Conservation (phyloP, 2,888 invertebrate species). For the Harpalus rubripes region DNA sequence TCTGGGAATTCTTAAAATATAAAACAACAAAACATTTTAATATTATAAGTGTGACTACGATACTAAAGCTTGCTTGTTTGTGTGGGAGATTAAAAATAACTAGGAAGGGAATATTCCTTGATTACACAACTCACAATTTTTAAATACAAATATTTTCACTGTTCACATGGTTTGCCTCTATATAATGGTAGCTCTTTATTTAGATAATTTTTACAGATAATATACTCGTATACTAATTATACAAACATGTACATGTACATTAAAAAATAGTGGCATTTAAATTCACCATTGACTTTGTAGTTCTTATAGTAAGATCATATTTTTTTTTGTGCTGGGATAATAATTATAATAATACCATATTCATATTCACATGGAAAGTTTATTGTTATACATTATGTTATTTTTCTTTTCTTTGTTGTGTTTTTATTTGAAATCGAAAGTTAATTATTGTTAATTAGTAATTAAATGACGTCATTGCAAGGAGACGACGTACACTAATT, state of each 20-base stretch:
- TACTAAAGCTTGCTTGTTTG: neutral
- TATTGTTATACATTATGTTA: neutral
- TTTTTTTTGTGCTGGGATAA: too few relatives aligned
- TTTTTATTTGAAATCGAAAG: neutral
- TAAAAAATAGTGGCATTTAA: too few relatives aligned
- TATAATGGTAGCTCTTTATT: too few relatives aligned
- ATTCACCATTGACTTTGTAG: too few relatives aligned
- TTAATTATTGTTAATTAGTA: conserved; percentile 4
- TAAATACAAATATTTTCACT: neutral
- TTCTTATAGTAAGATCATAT: too few relatives aligned
- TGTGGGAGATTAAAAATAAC: conserved; percentile 4
- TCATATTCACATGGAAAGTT: neutral
- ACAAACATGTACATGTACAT: too few relatives aligned
- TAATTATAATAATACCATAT: neutral
- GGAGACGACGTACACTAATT: neutral
- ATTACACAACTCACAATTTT: neutral
- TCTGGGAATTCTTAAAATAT: neutral
- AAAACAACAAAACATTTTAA: neutral
- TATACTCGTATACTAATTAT: too few relatives aligned
- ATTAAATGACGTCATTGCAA: neutral
- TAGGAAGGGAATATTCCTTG: neutral
- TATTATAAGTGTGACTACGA: neutral
- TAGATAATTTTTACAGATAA: too few relatives aligned
- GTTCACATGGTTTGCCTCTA: too few relatives aligned
- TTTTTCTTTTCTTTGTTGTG: neutral